Percentiles rank a stretch among this genome's conserved stretches.
These are phyloP conservation scores for Abrostola tripartita DNA, from an alignment of 2,888 invertebrate species.

Conservation along the genomic window DNA sequence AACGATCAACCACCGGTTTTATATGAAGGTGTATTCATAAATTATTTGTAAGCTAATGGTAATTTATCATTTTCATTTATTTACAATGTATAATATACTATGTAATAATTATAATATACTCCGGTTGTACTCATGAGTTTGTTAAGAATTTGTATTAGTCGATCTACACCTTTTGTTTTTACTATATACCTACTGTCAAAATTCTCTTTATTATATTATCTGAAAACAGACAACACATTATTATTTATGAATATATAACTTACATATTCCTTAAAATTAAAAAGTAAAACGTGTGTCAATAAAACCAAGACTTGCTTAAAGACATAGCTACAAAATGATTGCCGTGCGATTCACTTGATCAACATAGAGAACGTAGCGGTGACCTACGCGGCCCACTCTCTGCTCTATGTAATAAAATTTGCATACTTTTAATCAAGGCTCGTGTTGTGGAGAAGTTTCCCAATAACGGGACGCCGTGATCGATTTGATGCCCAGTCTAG, in stretches of 20 bases:
- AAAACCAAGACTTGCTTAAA: slow-evolving; percentile 8
- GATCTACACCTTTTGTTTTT: no score
- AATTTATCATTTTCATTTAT: neutral
- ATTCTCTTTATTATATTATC: no score
- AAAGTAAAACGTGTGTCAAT: neutral
- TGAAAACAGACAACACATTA: no score
- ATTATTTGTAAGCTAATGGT: neutral
- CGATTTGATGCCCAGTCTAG: slow-evolving; percentile 78
- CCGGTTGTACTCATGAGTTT: no score
- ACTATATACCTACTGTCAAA: no score
- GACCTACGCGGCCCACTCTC: slow-evolving; percentile 68
- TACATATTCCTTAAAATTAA: neutral
- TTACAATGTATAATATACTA: no score
- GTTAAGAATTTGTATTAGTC: no score
- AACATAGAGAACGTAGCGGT: slow-evolving; percentile 64
- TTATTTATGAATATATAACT: no score
- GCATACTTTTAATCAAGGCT: slow-evolving; percentile 89
- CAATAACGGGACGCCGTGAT: slow-evolving; percentile 87
- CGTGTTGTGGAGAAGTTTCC: slow-evolving; percentile 89
- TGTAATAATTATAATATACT: no score
- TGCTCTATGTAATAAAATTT: slow-evolving; percentile 88
- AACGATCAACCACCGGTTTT: slow-evolving; percentile 27
- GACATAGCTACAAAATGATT: slow-evolving; percentile 60
- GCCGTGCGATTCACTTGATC: slow-evolving; percentile 66
- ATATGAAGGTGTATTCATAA: slow-evolving; percentile 13